A percentile compares a stretch with the other conserved stretches of the same genome.
phyloP scores from a whole-genome alignment of 2,113 vertebrate species.

The Hydrochoerus hydrochaeris region DNA sequence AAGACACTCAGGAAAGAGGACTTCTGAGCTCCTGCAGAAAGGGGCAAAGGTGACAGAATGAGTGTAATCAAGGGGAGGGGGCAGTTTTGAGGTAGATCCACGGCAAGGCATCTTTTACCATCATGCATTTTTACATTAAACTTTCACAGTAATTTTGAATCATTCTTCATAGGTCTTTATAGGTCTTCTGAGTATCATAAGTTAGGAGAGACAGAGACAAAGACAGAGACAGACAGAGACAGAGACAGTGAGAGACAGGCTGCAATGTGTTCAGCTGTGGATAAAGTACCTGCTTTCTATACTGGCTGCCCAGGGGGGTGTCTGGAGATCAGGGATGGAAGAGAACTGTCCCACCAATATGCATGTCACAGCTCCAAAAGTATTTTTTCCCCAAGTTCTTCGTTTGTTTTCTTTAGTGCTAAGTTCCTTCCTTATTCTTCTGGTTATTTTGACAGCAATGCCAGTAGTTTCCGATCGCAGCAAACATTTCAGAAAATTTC shows the following conservation, averaged over 20 bases:
- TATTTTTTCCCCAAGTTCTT: not conserved
- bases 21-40: not conserved
- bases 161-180: not conserved
- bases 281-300: not conserved
- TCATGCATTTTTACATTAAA: not conserved
- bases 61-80: not conserved
- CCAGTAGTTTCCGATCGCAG: not conserved
- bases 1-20: not conserved
- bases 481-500: not conserved
- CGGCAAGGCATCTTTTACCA: not conserved
- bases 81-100: not conserved
- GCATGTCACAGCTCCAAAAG: not conserved
- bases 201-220: not conserved
- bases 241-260: not conserved
- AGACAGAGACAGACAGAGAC: not conserved
- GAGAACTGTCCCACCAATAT: too few species aligned
- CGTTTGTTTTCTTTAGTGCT: not conserved
- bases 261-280: not conserved
- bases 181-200: not conserved
- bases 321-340: too few species aligned
- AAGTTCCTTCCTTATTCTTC: not conserved
- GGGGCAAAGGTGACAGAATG: not conserved
- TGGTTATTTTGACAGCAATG: not conserved
- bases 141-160: not conserved
- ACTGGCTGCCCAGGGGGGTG: not conserved